Conservation (phyloP, 2,797 vertebrate genomes). For the Lithobates pipiens region DNA sequence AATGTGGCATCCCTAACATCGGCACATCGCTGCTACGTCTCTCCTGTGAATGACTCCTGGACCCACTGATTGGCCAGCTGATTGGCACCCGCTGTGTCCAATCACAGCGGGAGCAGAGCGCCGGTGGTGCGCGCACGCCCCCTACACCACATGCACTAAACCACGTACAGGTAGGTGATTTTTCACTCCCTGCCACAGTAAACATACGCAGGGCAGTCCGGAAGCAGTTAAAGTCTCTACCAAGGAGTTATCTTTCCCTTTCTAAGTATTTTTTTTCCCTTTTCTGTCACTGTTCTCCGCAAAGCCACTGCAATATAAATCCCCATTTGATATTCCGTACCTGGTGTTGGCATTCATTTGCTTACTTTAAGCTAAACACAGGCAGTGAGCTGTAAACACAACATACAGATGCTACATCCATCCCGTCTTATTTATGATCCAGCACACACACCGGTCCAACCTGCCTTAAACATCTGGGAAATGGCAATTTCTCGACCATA, state of each 20-base stretch:
- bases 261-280: slow-evolving; percentile 26
- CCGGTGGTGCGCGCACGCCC: too few relatives aligned
- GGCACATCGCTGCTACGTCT: too few relatives aligned
- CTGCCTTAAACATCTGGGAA: slow-evolving; percentile 59
- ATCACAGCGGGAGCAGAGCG: too few relatives aligned
- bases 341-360: slow-evolving; percentile 57
- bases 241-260: background rate
- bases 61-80: too few relatives aligned
- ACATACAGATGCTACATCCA: slow-evolving; percentile 49
- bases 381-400: slow-evolving; percentile 50
- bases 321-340: slow-evolving; percentile 56
- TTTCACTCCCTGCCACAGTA: too few relatives aligned
- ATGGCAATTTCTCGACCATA: slow-evolving; percentile 47
- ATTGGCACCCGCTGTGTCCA: too few relatives aligned
- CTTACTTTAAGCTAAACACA: slow-evolving; percentile 57
- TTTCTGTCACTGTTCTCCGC: slow-evolving; percentile 17
- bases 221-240: too few relatives aligned
- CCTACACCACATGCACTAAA: too few relatives aligned
- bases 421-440: slow-evolving; percentile 54
- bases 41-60: too few relatives aligned
- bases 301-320: slow-evolving; percentile 56
- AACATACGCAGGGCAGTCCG: too few relatives aligned
- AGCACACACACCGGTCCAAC: slow-evolving; percentile 27
- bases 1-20: too few relatives aligned
- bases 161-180: too few relatives aligned